Evolutionary conservation across 2,888 invertebrate species (phyloP).

Genomic region (Conistra vaccinii): DNA sequence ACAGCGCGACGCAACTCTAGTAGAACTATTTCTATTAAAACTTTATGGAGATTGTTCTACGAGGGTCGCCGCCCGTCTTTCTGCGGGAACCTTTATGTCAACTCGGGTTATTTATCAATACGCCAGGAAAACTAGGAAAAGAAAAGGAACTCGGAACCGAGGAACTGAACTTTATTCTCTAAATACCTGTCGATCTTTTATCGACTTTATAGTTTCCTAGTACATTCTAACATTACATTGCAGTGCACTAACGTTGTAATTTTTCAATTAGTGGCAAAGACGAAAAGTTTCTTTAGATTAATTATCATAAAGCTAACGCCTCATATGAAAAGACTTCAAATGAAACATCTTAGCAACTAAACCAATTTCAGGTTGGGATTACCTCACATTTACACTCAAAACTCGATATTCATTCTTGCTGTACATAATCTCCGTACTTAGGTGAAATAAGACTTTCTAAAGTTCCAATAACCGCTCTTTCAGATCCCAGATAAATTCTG

Average conservation of each 20-base stretch:
- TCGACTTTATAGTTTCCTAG: conserved; percentile 15
- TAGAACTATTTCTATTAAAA: no score
- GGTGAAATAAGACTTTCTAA: neutral
- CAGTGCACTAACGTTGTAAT: neutral
- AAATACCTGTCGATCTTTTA: conserved; percentile 14
- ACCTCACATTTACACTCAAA: no score
- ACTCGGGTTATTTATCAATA: neutral
- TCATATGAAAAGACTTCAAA: neutral
- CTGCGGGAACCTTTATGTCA: neutral
- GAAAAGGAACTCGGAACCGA: neutral
- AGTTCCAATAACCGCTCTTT: neutral
- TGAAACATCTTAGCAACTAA: no score
- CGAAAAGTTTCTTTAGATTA: neutral
- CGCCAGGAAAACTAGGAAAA: neutral
- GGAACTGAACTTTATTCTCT: neutral
- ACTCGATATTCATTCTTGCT: no score
- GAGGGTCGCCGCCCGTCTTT: no score
- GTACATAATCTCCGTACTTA: neutral
- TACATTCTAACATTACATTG: neutral
- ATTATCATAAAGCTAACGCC: neutral
- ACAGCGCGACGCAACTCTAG: no score
- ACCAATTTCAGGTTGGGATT: no score
- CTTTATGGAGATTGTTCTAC: no score
- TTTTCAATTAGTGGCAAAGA: neutral
- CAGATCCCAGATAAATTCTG: neutral